Evolutionary conservation across 2,797 vertebrate genomes (phyloP).

Genomic region (Dermochelys coriacea): DNA sequence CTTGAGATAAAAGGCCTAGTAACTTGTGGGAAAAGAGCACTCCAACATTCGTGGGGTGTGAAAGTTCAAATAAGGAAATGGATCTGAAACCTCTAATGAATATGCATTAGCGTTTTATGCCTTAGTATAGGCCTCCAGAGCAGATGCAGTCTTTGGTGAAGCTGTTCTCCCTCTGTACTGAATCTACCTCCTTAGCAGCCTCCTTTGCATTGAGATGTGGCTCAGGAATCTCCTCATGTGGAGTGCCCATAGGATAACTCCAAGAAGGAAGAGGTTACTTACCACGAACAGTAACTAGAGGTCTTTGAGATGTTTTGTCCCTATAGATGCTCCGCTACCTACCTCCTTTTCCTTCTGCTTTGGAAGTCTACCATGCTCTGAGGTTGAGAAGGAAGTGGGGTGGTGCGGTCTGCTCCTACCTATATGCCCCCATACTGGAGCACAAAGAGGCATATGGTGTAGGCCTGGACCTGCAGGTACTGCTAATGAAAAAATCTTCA

Average conservation of each 20-base stretch:
- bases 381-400: neutral
- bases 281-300: neutral
- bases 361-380: neutral
- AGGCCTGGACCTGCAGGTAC: neutral
- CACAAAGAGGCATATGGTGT: neutral
- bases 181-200: neutral
- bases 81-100: neutral
- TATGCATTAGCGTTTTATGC: neutral
- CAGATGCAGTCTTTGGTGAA: neutral
- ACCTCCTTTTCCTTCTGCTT: neutral
- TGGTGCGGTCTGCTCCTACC: neutral
- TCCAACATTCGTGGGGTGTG: neutral
- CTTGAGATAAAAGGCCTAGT: neutral
- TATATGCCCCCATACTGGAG: neutral
- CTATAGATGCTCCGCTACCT: neutral
- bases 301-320: neutral
- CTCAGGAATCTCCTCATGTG: neutral
- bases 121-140: neutral
- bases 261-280: neutral
- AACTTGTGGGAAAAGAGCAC: neutral
- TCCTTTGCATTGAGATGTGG: too few species aligned
- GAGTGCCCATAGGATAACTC: neutral
- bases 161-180: neutral
- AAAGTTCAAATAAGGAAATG: neutral
- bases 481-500: neutral